Conservation (phyloP, 2,113 vertebrate genomes). For the Alethe castanea region DNA sequence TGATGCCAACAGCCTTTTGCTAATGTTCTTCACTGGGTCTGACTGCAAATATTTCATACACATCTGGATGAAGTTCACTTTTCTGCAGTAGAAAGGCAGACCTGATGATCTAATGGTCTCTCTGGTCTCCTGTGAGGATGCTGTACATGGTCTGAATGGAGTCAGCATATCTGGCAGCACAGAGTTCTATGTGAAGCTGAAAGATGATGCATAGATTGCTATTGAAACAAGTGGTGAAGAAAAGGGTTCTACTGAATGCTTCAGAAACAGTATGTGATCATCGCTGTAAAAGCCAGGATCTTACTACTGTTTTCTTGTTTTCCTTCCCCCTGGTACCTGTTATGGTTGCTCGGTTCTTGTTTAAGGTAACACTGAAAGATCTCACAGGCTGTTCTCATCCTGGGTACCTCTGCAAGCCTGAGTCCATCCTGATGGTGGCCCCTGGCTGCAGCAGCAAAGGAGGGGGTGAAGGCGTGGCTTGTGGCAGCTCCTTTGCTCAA, state of each 20-base stretch:
- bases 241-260: not conserved
- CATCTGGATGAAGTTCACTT: constrained; percentile 47
- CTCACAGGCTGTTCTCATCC: not conserved
- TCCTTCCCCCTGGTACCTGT: not conserved
- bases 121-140: constrained; percentile 22
- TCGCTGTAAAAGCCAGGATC: not conserved
- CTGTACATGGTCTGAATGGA: constrained; percentile 33
- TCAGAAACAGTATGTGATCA: not conserved
- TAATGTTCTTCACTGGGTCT: constrained; percentile 17
- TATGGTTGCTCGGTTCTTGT: not conserved
- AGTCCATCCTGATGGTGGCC: not conserved
- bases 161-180: constrained; percentile 35
- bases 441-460: not conserved
- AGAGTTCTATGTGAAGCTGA: not conserved
- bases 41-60: constrained; percentile 17
- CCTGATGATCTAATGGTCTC: constrained; percentile 56
- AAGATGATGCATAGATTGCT: constrained; percentile 11
- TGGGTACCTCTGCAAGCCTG: not conserved
- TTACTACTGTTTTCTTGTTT: constrained; percentile 11
- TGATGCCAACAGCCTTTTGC: constrained; percentile 36
- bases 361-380: not conserved
- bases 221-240: constrained; percentile 12
- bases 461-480: not conserved
- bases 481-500: not conserved
- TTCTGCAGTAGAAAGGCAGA: constrained; percentile 30